Percentiles rank a stretch among this genome's conserved stretches.
Conservation (phyloP, 2,888 invertebrate genomes). For the Caenorhabditis auriculariae region DNA sequence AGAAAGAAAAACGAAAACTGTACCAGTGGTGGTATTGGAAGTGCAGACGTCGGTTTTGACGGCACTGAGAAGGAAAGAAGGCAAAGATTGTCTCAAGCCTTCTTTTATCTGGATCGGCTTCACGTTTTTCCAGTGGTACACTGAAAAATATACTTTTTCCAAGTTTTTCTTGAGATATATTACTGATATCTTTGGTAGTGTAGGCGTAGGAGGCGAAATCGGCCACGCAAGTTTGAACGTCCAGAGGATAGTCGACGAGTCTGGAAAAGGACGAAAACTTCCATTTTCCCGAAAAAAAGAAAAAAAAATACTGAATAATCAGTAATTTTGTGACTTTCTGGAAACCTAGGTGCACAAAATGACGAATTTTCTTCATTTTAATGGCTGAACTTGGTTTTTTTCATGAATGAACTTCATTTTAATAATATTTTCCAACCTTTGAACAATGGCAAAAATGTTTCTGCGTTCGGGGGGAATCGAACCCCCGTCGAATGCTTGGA, state of each 20-base stretch:
- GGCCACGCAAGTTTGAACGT: conserved; percentile 77
- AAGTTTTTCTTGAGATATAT: neutral
- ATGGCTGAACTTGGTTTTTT: no score
- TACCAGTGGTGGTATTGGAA: conserved; percentile 44
- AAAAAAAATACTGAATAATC: no score
- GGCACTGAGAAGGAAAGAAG: conserved; percentile 88
- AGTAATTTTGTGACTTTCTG: no score
- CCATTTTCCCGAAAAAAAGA: neutral
- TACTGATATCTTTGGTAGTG: conserved; percentile 86
- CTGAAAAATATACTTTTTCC: conserved; percentile 8
- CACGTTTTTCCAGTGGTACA: conserved; percentile 88
- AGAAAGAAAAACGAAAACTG: no score
- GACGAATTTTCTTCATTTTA: no score
- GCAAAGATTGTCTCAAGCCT: conserved; percentile 71
- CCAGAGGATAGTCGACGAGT: conserved; percentile 78
- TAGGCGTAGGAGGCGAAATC: conserved; percentile 96
- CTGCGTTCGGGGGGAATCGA: conserved; percentile 44
- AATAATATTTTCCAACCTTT: no score
- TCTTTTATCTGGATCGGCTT: conserved; percentile 89
- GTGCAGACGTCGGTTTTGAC: conserved; percentile 86
- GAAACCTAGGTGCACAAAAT: no score
- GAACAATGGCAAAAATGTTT: no score
- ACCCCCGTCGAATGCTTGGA: conserved; percentile 47
- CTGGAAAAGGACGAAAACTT: no score
- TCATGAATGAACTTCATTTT: no score